Evolutionary conservation across 2,888 invertebrate species (phyloP).

Genomic region (Mesorhabditis sp.): DNA sequence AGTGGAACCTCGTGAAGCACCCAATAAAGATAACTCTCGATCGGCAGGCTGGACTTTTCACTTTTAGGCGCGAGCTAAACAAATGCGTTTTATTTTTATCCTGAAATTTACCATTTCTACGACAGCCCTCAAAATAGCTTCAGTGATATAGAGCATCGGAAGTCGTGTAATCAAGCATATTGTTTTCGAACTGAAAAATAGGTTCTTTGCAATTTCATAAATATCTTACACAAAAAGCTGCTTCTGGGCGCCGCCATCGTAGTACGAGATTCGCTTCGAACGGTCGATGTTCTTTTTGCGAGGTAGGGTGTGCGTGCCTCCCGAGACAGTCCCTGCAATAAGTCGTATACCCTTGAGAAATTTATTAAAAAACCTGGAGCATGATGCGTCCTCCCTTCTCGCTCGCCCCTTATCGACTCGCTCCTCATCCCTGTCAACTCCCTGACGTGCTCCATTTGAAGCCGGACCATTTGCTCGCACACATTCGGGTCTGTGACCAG

Average conservation of each 20-base stretch:
- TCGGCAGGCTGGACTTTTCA: slow-evolving; percentile 61
- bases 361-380: slow-evolving; percentile 29
- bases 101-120: slow-evolving; percentile 43
- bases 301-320: slow-evolving; percentile 55
- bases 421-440: slow-evolving; percentile 37
- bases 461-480: slow-evolving; percentile 88
- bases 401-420: slow-evolving; percentile 10
- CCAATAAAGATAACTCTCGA: slow-evolving; percentile 92
- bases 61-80: slow-evolving; percentile 21
- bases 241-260: slow-evolving; percentile 82
- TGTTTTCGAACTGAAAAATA: slow-evolving; percentile 71
- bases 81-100: slow-evolving; percentile 65
- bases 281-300: slow-evolving; percentile 35
- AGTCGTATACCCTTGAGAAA: slow-evolving; percentile 62
- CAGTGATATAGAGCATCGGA: slow-evolving; percentile 78
- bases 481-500: slow-evolving; percentile 84
- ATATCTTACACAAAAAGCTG: slow-evolving; percentile 73
- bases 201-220: slow-evolving; percentile 2
- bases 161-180: slow-evolving; percentile 86
- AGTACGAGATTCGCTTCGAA: slow-evolving; percentile 61
- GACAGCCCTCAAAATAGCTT: slow-evolving; percentile 71
- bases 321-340: slow-evolving; percentile 46
- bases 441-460: slow-evolving; percentile 70
- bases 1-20: slow-evolving; percentile 84
- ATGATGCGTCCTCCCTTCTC: slow-evolving; percentile 26